phyloP scores from a whole-genome alignment of 2,888 invertebrate genomes.

The Linyphia triangularis region DNA sequence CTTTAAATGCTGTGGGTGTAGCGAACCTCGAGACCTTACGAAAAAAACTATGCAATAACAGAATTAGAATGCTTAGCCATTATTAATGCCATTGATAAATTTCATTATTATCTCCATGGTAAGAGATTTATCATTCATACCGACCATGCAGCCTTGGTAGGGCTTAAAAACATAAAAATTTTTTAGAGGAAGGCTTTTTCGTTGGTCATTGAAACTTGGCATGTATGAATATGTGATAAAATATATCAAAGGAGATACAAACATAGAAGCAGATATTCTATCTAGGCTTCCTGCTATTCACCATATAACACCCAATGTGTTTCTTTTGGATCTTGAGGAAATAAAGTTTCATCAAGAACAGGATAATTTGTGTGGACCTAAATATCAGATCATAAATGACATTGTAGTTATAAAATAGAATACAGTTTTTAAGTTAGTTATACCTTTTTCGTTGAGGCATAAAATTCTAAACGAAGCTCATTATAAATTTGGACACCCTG shows the following conservation, averaged over 20 bases:
- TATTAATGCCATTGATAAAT: slow-evolving; percentile 6
- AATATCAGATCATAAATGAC: neutral
- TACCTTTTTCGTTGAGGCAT: too few relatives aligned
- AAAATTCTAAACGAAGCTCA: too few relatives aligned
- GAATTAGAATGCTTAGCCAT: slow-evolving; percentile 19
- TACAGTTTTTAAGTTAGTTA: too few relatives aligned
- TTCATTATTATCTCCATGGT: slow-evolving; percentile 2
- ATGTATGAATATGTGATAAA: neutral
- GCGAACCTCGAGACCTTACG: neutral
- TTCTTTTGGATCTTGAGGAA: neutral
- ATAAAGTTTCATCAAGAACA: neutral
- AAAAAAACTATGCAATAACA: slow-evolving; percentile 23
- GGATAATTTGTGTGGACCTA: neutral
- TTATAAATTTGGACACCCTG: too few relatives aligned
- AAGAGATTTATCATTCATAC: neutral
- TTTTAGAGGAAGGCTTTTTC: slow-evolving; percentile 5
- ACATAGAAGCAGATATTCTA: neutral
- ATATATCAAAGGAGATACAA: neutral
- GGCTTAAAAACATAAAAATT: slow-evolving; percentile 16
- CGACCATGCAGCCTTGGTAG: neutral
- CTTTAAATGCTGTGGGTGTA: too few relatives aligned
- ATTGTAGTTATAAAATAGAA: neutral
- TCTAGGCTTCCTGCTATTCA: neutral
- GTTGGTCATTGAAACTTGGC: neutral
- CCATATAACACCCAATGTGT: neutral